Conservation (phyloP, 2,113 vertebrate species). For the Cyprinodon brontotheroides region DNA sequence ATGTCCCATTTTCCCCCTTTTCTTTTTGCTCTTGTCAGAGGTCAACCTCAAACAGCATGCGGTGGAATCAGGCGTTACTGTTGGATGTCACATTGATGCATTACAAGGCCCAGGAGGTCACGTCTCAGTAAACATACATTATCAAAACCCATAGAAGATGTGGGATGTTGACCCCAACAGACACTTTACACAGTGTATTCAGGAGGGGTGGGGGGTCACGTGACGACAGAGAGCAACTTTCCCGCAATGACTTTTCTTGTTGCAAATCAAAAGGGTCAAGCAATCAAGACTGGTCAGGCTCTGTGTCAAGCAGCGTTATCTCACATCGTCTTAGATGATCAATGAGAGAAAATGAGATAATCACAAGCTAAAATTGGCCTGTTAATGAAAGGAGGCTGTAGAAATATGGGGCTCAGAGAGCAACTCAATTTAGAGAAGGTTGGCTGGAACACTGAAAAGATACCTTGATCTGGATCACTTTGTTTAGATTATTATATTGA, state of each 20-base stretch:
- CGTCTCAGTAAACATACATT: constrained; percentile 98
- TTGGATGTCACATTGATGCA: constrained; percentile 94
- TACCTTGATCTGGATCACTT: constrained; percentile 1
- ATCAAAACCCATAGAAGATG: constrained; percentile 98
- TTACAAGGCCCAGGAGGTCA: constrained; percentile 93
- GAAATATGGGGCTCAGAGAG: constrained; percentile 78
- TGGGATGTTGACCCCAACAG: constrained; percentile 86
- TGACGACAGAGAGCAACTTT: constrained; percentile 71
- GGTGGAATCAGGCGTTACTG: constrained; percentile 93
- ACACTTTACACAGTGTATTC: constrained; percentile 79
- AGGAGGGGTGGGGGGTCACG: constrained; percentile 47
- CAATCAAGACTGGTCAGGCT: constrained; percentile 85
- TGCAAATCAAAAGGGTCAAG: constrained; percentile 92
- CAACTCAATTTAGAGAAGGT: constrained; percentile 66
- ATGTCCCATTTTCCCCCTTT: constrained; percentile 67
- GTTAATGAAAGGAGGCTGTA: constrained; percentile 91
- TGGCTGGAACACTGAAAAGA: neutral
- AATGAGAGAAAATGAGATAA: constrained; percentile 89
- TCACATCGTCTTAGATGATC: constrained; percentile 89
- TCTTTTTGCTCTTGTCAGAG: constrained; percentile 78
- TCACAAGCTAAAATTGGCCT: constrained; percentile 90
- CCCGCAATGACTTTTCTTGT: constrained; percentile 81
- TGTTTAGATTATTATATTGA: neutral
- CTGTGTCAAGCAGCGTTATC: constrained; percentile 85
- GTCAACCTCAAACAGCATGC: constrained; percentile 81